Evolutionary conservation across 2,888 invertebrate genomes (phyloP).

Genomic region (Leptinotarsa tumamoca): DNA sequence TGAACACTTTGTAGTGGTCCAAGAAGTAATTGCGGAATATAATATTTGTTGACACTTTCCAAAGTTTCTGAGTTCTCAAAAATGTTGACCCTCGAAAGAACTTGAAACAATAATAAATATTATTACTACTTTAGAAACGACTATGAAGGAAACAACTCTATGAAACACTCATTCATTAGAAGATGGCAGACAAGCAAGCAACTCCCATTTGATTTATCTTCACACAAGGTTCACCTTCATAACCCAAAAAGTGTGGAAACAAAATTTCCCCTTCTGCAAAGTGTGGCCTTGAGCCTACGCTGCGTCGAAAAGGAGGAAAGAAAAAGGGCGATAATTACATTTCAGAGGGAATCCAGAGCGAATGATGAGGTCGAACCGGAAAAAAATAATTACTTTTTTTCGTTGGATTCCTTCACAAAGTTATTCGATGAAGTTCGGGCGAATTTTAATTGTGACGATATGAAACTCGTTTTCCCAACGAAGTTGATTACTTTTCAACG

Average conservation of each 20-base stretch:
- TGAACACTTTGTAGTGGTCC: too few relatives aligned
- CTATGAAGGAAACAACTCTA: neutral
- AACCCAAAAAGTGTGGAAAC: neutral
- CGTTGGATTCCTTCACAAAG: conserved; percentile 17
- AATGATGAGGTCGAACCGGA: conserved; percentile 10
- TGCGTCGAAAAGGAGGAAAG: conserved; percentile 18
- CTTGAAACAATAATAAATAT: neutral
- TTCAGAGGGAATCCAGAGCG: conserved; percentile 25
- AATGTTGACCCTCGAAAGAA: neutral
- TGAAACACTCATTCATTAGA: neutral
- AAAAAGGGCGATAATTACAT: conserved; percentile 38
- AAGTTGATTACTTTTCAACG: conserved; percentile 11
- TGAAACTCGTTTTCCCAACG: conserved; percentile 14
- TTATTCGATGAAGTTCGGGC: conserved; percentile 17
- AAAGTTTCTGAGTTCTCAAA: too few relatives aligned
- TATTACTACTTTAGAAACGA: neutral
- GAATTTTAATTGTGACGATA: conserved; percentile 34
- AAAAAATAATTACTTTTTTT: conserved; percentile 37
- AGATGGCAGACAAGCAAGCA: neutral
- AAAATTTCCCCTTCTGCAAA: conserved; percentile 1
- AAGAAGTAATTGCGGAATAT: too few relatives aligned
- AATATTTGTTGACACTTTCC: too few relatives aligned
- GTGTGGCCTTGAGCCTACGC: neutral
- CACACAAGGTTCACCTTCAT: conserved; percentile 16
- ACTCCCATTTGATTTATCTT: conserved; percentile 8